These are phyloP conservation scores for Theretra japonica DNA, from an alignment of 2,888 invertebrate species.

Conservation along the genomic window DNA sequence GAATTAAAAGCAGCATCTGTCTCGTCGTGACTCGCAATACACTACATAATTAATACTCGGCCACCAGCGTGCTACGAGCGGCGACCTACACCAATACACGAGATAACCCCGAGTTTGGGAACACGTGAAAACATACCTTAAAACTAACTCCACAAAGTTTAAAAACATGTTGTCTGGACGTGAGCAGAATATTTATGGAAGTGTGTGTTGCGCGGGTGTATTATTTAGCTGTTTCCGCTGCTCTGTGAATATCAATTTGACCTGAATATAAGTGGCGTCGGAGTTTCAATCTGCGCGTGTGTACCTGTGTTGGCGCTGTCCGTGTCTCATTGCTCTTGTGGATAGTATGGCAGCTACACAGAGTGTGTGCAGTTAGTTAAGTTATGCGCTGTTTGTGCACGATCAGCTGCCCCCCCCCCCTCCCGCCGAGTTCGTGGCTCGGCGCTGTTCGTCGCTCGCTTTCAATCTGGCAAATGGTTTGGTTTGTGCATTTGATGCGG, in stretches of 20 bases:
- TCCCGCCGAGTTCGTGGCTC: not conserved
- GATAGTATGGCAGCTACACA: not conserved
- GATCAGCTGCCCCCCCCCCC: not conserved
- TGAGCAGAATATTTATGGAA: not conserved
- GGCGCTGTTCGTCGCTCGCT: conserved; percentile 3
- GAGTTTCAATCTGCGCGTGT: not conserved
- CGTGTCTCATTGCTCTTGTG: not conserved
- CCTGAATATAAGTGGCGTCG: conserved; percentile 9
- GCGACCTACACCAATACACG: not conserved
- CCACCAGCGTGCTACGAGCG: not conserved
- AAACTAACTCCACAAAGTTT: not conserved
- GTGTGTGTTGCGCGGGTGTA: not conserved
- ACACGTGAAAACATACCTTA: not conserved
- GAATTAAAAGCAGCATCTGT: not conserved
- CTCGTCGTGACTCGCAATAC: not conserved
- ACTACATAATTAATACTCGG: conserved; percentile 23
- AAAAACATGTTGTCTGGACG: not conserved
- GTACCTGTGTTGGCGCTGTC: not conserved
- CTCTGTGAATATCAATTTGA: conserved; percentile 5
- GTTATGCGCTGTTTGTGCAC: not conserved
- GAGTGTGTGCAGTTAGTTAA: not conserved
- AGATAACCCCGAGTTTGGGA: not conserved
- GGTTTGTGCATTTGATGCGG: not conserved
- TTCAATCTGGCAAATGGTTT: not conserved
- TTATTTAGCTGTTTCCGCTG: not conserved